Percentiles rank a stretch among this genome's conserved stretches.
Conservation (phyloP, 2,888 invertebrate genomes). For the Papilio elwesi region DNA sequence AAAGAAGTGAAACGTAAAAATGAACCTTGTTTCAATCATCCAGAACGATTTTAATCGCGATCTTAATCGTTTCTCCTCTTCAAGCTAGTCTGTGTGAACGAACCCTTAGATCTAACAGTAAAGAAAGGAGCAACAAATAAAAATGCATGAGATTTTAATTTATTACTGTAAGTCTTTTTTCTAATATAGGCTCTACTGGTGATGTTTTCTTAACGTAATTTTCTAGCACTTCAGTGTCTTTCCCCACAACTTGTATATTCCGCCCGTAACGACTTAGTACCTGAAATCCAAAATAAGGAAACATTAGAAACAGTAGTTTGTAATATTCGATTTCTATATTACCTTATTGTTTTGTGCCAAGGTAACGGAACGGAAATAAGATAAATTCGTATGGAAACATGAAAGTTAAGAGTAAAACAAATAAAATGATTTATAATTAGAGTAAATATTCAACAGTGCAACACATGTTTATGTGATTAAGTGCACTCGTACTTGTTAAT, state of each 20-base stretch:
- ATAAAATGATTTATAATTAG: neutral
- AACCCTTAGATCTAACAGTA: neutral
- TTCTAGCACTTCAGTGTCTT: conserved; percentile 79
- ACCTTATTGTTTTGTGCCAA: conserved; percentile 1
- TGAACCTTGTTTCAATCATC: no score
- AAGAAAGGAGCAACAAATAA: neutral
- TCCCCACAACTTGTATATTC: conserved; percentile 68
- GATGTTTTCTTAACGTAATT: conserved; percentile 77
- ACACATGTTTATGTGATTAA: no score
- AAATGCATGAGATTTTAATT: conserved; percentile 46
- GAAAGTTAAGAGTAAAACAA: neutral
- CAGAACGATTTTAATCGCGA: no score
- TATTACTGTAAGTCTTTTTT: conserved; percentile 79
- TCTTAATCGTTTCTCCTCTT: no score
- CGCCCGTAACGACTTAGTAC: conserved; percentile 69
- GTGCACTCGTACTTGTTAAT: no score
- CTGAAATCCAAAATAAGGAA: conserved; percentile 55
- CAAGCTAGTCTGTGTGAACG: no score
- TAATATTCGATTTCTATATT: conserved; percentile 14
- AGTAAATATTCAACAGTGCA: no score
- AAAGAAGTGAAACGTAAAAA: no score
- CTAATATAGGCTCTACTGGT: conserved; percentile 78
- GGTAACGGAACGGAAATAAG: neutral
- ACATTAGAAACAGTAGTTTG: conserved; percentile 11
- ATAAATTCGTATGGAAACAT: neutral